Evolutionary conservation across 2,888 invertebrate species (phyloP), one percentile per base, ranked within the genome.

Genomic region (Eurytoma californica): DNA sequence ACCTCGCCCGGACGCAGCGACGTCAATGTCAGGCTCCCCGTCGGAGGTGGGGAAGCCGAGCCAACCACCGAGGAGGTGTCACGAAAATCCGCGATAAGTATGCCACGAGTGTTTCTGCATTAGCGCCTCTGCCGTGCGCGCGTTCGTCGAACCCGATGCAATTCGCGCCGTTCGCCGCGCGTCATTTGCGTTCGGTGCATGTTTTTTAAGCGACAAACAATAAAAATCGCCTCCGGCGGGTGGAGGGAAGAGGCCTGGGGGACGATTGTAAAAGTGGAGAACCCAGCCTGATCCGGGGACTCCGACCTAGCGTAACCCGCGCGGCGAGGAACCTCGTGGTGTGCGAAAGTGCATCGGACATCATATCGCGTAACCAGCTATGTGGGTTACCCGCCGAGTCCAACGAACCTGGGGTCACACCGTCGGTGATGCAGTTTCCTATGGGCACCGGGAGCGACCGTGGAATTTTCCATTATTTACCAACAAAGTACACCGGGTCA

Each of bases 321-420:
- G 57, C 24, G 14, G 28, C 24, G 67, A 39, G 63, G 47, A 66
- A 67, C 72, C 72, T 72, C 77, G 77, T 67, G 66, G 66, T 57
- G 58, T 39, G 51, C 39, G 39, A 39, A 39, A 39, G 39, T 39
- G 39, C 39, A 39, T 39, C 61, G 30, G n/a, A 51, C 7, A 28
- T 28, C 30, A 18, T 5, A 7, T 5, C 24, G 30, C 63, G 18
- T 9, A 5, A 39, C 39, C 55, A 20, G 39, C 57, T 57, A 53
- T 57, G 60, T 20, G 69, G 9, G 58, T 79, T 79, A 79, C 28
- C 80, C 30, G 28, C n/a, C 61, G 76, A 76, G 68, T 68, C 55
- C 63, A 69, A 73, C 57, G 67, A 78, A 78, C 72, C 58, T 72
- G n/a, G n/a, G 47, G 20, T 24, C 9, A 65, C 13, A 7, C 78